Base-by-base conservation (phyloP, 2,113 vertebrate genomes). In the Nothoprocta perdicaria region DNA sequence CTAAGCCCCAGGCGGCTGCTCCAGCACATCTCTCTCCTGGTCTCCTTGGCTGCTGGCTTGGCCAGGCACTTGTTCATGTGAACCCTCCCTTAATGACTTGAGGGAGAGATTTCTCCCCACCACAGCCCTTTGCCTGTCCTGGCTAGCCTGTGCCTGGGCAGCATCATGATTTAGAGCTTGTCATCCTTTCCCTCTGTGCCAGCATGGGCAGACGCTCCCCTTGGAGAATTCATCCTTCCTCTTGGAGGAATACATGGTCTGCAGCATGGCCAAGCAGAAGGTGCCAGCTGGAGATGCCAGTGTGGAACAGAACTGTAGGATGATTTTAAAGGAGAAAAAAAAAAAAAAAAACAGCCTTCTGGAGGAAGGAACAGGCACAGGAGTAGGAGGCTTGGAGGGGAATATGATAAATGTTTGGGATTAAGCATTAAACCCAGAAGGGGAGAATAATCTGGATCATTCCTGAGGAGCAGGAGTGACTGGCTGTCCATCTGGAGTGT, bases 351-450 rank as follows among this genome's bases (percentile, higher is more conserved):
- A 58, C 80, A 19, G 86, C 65, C 90, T 84, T 82, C 2, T 35
- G 75, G 79, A 62, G 78, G 90, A 66, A 71, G 2, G 67, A 76
- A 55, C 48, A 17, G 12, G 60, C 60, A 6, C 41, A 29, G 60
- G 46, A 95, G 84, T 48, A 18, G 86, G 81, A 95, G 75, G 75
- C 63, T 93, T 71, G 84, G 78, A 35, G 75, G 27, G 24, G 89
- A 86, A 46, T 5, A 50, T 33, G 79, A 80, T 63, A 93, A 92
- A 93, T 94, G 89, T 90, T 90, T 82, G 88, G 92, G 86, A 92
- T 92, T 82, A 89, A 94, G 93, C 41, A n/a, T 38, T 52, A 60
- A 85, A 65, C 2, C 3, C 86, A 92, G 90, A 73, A 94, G 45
- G 69, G 53, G 50, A 79, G 69, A 73, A 74, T 41, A 27, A 88